Evolutionary conservation across 2,888 invertebrate species (phyloP), one percentile per base, ranked within the genome.

Genomic region (Plusia festucae): DNA sequence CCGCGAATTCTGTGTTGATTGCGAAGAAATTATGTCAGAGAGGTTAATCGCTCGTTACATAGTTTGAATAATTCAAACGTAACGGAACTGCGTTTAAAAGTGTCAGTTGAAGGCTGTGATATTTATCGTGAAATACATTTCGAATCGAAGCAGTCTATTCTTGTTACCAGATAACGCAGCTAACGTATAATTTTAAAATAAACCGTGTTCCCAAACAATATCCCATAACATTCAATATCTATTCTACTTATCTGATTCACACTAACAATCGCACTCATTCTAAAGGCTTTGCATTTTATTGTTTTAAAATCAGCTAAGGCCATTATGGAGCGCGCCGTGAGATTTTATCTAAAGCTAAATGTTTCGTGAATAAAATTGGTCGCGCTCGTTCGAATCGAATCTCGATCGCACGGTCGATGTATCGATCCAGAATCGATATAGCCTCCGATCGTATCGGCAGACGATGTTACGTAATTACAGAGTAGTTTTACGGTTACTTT

Each of bases 361-460:
- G 93, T 93, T 94, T 91, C 90, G 89, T 90, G 93, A 89, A 93
- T 93, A 93, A 94, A 93, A 94, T 94, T 91, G 93, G 93, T 92
- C 91, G 88, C 92, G 92, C 90, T 90, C 85, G 84, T 90, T 88
- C 82, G 86, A 90, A 91, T 91, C 92, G 87, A 86, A 89, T 89
- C 90, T 87, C 77, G 82, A 81, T 81, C 81, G 82, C 76, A 67
- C 67, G 83, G 90, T 91, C 89, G 88, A 83, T 83, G 84, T 85
- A 85, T 87, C 87, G 86, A 87, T 85, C 85, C 87, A 83, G 78
- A 80, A 73, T 76, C 80, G 80, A 77, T 80, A 82, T 68, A 68
- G 69, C 61, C 66, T 60, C 79, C 78, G 91, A 93, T 92, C 76
- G 81, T 91, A 92, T 92, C 92, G 84, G 74, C 68, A 78, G 79